These are phyloP conservation scores for Tiliacea aurago DNA, from an alignment of 2,888 invertebrate species.

Conservation along the genomic window DNA sequence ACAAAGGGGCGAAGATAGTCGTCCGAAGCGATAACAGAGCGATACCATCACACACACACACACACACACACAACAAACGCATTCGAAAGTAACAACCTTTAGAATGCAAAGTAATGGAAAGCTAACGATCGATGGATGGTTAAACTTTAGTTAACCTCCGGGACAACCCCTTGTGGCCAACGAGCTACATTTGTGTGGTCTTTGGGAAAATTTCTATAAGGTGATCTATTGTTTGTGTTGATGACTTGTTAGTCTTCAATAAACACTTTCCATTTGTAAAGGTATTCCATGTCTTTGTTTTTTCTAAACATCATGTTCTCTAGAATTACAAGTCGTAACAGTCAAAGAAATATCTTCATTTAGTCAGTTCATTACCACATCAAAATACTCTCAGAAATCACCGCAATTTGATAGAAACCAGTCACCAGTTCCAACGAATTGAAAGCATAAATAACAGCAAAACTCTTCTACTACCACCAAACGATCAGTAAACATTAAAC, in stretches of 20 bases:
- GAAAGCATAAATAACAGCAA: not conserved
- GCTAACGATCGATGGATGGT: conserved; percentile 70
- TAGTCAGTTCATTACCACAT: not conserved
- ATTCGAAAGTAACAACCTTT: conserved; percentile 82
- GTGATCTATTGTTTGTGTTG: conserved; percentile 65
- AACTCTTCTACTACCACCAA: not conserved
- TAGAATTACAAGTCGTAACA: not conserved
- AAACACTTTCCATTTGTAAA: conserved; percentile 46
- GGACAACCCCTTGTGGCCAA: conserved; percentile 60
- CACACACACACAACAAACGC: conserved; percentile 75
- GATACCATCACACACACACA: conserved; percentile 76
- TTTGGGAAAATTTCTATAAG: conserved; percentile 61
- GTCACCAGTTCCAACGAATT: not conserved
- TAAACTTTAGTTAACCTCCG: conserved; percentile 70
- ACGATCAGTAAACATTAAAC: not conserved
- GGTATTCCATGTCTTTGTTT: not conserved
- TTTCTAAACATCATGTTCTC: not conserved
- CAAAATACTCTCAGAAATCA: not conserved
- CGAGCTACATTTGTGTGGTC: conserved; percentile 61
- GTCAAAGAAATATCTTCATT: not conserved
- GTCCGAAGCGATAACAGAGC: conserved; percentile 74
- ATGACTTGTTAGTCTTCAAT: conserved; percentile 46
- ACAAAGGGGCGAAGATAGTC: conserved; percentile 81
- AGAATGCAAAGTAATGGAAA: conserved; percentile 81
- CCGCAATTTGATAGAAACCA: not conserved